Percentiles rank a stretch among this genome's conserved stretches.
Conservation (phyloP, 2,797 vertebrate genomes). For the Pseudotriccus pelzelni region DNA sequence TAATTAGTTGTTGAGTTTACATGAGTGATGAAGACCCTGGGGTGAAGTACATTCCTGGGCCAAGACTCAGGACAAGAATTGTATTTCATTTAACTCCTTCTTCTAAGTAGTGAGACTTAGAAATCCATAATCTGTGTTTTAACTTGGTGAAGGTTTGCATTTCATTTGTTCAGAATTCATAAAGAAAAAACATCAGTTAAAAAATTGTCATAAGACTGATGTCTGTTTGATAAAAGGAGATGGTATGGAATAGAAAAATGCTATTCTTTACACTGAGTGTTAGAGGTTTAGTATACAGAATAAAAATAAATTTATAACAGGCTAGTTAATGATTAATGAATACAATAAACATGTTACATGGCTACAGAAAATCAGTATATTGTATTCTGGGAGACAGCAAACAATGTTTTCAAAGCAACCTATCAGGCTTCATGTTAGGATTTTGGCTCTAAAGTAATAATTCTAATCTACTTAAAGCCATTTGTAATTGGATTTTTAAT, state of each 20-base stretch:
- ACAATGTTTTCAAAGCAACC: neutral
- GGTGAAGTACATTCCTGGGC: neutral
- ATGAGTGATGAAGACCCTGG: neutral
- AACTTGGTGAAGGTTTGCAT: neutral
- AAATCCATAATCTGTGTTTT: neutral
- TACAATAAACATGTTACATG: neutral
- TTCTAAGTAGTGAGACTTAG: neutral
- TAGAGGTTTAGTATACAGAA: neutral
- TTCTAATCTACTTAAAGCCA: neutral
- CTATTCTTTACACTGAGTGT: neutral
- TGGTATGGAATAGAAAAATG: neutral
- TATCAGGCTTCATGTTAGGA: neutral
- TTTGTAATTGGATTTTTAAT: slow-evolving; percentile 11
- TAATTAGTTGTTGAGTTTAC: neutral
- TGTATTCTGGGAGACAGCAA: neutral
- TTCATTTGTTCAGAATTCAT: neutral
- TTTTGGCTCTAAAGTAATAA: neutral
- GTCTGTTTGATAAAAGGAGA: neutral
- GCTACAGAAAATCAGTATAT: neutral
- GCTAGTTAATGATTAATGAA: neutral
- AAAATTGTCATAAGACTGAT: neutral
- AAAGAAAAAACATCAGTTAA: neutral
- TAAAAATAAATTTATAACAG: neutral
- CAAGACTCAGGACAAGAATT: neutral
- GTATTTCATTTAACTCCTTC: neutral